Evolutionary conservation across 2,113 vertebrate genomes (phyloP).

Genomic region (Nesogale talazaci): DNA sequence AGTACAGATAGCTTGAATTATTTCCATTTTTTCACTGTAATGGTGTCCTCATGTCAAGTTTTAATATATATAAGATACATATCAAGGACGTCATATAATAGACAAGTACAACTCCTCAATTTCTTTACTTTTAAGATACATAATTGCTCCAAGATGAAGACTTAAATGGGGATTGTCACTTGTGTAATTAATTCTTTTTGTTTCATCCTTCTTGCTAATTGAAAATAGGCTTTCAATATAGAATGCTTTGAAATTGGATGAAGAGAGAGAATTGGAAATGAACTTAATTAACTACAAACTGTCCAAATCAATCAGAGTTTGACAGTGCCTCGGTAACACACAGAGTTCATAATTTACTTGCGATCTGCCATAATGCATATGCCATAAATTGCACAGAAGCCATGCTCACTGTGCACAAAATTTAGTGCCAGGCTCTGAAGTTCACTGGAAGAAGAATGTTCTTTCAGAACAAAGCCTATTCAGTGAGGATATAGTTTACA

Average conservation of each 20-base stretch:
- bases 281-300: constrained; percentile 90
- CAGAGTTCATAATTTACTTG: constrained; percentile 86
- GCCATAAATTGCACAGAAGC: constrained; percentile 83
- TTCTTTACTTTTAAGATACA: constrained; percentile 87
- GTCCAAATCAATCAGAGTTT: constrained; percentile 89
- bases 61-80: constrained; percentile 77
- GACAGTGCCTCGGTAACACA: constrained; percentile 81
- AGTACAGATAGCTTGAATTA: constrained; percentile 54
- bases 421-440: constrained; percentile 68
- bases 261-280: constrained; percentile 88
- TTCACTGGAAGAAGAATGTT: constrained; percentile 70
- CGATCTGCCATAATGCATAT: constrained; percentile 80
- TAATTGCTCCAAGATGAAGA: constrained; percentile 85
- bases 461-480: constrained; percentile 59
- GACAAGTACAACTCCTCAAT: constrained; percentile 86
- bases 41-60: neutral
- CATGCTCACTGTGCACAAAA: constrained; percentile 79
- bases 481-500: constrained; percentile 62
- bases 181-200: constrained; percentile 90
- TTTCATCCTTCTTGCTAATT: constrained; percentile 88
- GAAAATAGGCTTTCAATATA: constrained; percentile 87
- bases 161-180: constrained; percentile 87
- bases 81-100: constrained; percentile 80
- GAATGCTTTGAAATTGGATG: constrained; percentile 87
- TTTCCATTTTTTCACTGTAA: neutral